Base-by-base conservation (phyloP, 2,888 invertebrate genomes). In the Lycocerus yunnanus region DNA sequence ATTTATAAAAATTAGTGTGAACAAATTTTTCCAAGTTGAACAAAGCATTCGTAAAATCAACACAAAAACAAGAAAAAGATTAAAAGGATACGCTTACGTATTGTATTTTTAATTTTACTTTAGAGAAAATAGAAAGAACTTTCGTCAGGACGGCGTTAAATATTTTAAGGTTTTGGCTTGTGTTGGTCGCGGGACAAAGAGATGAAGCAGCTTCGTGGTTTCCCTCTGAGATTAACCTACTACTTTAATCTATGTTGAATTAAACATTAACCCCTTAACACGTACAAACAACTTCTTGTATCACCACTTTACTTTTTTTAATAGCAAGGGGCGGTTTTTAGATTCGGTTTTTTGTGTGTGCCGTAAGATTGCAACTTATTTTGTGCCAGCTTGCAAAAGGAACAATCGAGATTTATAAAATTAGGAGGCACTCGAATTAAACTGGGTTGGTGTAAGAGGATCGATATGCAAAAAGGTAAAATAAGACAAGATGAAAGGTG, bases 231-330 rank as follows among this genome's bases (percentile, higher is more conserved):
- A 84, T 84, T 84, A 84, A 82, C 81, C 82, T 82, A 81, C 82
- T 83, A 83, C 83, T 84, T 83, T 84, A 84, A 83, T 84, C 83
- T 83, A 79, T 82, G 81, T 81, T 84, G 84, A 83, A 84, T 84
- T 83, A 84, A 84, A 83, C 82, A 84, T 84, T 79, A 81, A 76
- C 79, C 80, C 81, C 81, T 82, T 78, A 80, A 81, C 83, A 80
- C 81, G 78, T 79, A 81, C 81, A 80, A 79, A 79, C 78, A 78
- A 76, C 77, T 73, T 73, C 77, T 79, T 78, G 78, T 78, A 78
- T 79, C 78, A 71, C 78, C 77, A 76, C 78, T 77, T 77, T 69
- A 70, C 75, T 74, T 78, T 76, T 78, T 15, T 18, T 60, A 60
- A 60, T 60, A 60, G 16, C 60, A 16, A 60, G 60, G 16, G 60